Base-by-base conservation (phyloP, 2,888 invertebrate species). In the Lydus trimaculatus region DNA sequence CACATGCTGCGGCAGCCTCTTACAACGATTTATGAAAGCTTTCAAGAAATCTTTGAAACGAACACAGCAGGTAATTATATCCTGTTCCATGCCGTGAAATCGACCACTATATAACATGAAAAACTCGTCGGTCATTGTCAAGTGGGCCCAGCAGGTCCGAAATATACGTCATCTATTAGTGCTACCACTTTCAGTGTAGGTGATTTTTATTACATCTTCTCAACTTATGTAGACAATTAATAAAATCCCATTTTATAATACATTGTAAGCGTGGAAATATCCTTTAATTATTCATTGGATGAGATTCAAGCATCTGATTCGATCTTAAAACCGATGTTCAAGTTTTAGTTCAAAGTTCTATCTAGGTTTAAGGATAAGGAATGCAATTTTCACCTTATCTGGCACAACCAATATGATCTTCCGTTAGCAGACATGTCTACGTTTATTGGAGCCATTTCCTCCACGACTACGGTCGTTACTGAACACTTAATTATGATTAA, bases 401-500 rank as follows among this genome's bases (percentile, higher is more conserved):
- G 77, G 77, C 76, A 75, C 76, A 75, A 77, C 79, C 81, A 81
- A 82, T 81, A 82, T 79, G 81, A 82, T 81, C 81, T 81, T 81
- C 82, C 80, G 79, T 75, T 78, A 73, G 71, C 78, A 80, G 82
- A 80, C 80, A 79, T 81, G 81, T 80, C 79, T 80, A 79, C 82
- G 82, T 81, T 81, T 82, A 82, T 82, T 82, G 81, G 78, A 79
- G 80, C 80, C 81, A 79, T 81, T 81, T 81, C 80, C 81, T 76
- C 76, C 78, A 75, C 78, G 80, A 79, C 77, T 77, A 73, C 75
- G 79, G 78, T 79, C 80, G 82, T 82, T 81, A 81, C 81, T 79
- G 75, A 83, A 81, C 82, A 78, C 81, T 83, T 83, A 83, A 83
- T 83, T 83, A 83, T 82, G 82, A 83, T 83, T 82, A 83, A 83